Evolutionary conservation across 2,113 vertebrate species (phyloP).

Genomic region (Clarias magur): DNA sequence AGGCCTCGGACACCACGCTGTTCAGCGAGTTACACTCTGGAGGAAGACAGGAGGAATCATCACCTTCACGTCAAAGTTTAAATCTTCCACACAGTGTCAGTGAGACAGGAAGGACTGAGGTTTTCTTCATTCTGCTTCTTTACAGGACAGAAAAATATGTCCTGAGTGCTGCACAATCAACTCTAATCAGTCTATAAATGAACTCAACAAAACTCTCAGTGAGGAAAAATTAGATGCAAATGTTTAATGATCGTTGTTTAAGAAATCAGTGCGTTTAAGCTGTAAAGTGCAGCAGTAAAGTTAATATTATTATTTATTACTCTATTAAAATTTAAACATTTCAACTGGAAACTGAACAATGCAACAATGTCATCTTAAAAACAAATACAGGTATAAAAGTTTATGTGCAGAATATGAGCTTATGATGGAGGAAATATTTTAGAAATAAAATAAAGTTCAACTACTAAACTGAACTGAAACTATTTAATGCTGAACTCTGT

Average conservation of each 20-base stretch:
- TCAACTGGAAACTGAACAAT: background rate
- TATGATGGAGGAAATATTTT: background rate
- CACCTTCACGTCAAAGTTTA: background rate
- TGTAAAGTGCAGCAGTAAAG: background rate
- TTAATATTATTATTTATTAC: background rate
- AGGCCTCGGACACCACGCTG: conserved; percentile 95
- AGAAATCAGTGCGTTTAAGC: background rate
- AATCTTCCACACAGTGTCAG: background rate
- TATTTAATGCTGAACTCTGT: background rate
- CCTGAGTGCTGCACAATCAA: background rate
- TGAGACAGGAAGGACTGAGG: background rate
- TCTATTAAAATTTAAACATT: background rate
- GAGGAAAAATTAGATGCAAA: background rate
- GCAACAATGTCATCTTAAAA: background rate
- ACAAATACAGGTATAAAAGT: background rate
- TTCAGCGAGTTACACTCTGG: conserved; percentile 94
- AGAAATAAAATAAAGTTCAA: background rate
- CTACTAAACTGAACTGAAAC: too few species aligned
- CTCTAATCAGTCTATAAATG: background rate
- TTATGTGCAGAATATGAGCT: background rate
- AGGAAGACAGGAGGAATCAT: conserved; percentile 34
- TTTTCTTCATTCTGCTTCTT: background rate
- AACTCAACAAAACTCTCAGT: background rate
- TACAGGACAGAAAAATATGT: background rate
- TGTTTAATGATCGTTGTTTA: background rate